phyloP scores from a whole-genome alignment of 2,113 vertebrate species.

The Indicator indicator region DNA sequence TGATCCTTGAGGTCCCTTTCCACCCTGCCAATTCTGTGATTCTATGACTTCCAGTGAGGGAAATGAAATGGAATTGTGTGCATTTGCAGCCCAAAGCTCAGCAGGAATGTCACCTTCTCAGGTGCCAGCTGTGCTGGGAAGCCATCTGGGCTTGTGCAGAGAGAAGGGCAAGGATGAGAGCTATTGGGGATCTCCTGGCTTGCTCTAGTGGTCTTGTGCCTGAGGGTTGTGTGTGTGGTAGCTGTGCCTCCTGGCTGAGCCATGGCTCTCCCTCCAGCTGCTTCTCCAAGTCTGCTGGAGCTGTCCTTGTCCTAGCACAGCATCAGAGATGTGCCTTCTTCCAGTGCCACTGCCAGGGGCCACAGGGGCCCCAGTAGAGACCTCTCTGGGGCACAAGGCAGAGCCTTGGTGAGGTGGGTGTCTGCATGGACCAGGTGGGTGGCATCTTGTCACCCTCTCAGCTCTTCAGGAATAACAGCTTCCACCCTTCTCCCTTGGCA shows the following conservation, averaged over 20 bases:
- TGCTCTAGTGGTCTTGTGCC: not conserved
- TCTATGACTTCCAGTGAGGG: not conserved
- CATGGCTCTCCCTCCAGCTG: not conserved
- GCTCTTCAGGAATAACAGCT: not conserved
- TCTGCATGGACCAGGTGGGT: fast-evolving
- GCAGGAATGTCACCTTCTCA: not conserved
- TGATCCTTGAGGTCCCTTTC: no score
- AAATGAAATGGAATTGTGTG: not conserved
- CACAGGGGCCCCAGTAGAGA: not conserved
- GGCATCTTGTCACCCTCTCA: not conserved
- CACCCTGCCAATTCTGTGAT: no score
- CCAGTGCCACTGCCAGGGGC: not conserved
- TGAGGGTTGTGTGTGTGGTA: not conserved
- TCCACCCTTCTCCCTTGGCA: not conserved
- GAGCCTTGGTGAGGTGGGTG: not conserved
- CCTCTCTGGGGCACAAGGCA: not conserved
- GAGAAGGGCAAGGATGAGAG: not conserved
- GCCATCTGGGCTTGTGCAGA: not conserved
- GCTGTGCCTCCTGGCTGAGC: not conserved
- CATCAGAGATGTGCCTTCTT: not conserved
- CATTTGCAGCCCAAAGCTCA: not conserved
- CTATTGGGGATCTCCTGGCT: not conserved
- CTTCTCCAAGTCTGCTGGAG: not conserved
- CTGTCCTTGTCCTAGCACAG: not conserved
- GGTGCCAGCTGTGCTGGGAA: not conserved